Conservation (phyloP, 2,113 vertebrate species). For the Prolemur simus region DNA sequence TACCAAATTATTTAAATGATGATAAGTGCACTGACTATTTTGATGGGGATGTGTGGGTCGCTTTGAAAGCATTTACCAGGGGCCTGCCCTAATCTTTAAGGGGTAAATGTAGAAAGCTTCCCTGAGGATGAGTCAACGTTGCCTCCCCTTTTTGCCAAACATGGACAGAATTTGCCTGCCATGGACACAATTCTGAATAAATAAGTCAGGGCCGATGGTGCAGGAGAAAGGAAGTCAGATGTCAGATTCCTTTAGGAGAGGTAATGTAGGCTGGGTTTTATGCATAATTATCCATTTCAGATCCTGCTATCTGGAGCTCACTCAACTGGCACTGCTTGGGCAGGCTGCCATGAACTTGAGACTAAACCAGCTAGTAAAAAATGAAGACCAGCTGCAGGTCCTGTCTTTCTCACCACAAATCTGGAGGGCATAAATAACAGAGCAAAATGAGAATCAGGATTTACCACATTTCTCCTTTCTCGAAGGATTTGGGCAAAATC, state of each 20-base stretch:
- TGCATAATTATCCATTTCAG: conserved; percentile 45
- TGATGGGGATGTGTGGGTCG: background rate
- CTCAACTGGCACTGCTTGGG: conserved; percentile 31
- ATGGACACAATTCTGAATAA: background rate
- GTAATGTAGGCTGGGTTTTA: background rate
- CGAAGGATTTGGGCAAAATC: conserved; percentile 23
- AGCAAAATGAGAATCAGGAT: conserved; percentile 12
- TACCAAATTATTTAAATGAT: background rate
- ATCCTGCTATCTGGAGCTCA: conserved; percentile 26
- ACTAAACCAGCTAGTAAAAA: conserved; percentile 35
- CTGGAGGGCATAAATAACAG: background rate
- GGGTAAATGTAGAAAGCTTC: background rate
- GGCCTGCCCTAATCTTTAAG: background rate
- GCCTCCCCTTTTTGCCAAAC: conserved; percentile 12
- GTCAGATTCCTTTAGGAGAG: conserved; percentile 12
- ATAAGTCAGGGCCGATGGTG: background rate
- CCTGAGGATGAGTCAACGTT: background rate
- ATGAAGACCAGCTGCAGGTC: background rate
- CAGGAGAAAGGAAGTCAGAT: conserved; percentile 1
- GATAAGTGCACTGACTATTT: background rate
- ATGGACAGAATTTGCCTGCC: background rate
- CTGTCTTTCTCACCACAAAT: background rate
- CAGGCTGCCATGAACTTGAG: conserved; percentile 48
- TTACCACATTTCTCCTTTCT: background rate
- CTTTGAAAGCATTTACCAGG: background rate